These are phyloP conservation scores for Montifringilla adamsi DNA, from an alignment of 2,113 vertebrate species.

Conservation along the genomic window DNA sequence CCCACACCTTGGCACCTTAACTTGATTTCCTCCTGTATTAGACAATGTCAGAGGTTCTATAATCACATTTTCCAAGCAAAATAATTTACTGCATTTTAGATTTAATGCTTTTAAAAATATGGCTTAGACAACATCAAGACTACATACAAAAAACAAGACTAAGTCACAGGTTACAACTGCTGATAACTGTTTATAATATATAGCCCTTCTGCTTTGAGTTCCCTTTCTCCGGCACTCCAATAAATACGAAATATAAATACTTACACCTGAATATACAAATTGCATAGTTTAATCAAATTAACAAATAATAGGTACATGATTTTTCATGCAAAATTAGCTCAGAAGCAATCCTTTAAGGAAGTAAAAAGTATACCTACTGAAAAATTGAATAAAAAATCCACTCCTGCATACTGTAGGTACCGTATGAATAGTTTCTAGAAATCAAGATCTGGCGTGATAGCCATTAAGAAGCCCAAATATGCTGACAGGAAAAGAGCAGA, in stretches of 20 bases:
- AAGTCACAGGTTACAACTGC: not conserved
- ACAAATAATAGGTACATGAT: not conserved
- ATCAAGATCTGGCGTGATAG: not conserved
- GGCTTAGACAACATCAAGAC: not conserved
- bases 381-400: not conserved
- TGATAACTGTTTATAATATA: not conserved
- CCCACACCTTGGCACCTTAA: not conserved
- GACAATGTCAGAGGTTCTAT: not conserved
- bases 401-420: not conserved
- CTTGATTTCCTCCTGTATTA: not conserved
- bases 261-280: not conserved
- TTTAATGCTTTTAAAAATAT: not conserved
- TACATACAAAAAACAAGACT: not conserved
- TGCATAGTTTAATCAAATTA: not conserved
- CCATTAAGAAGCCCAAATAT: not conserved
- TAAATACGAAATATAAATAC: not conserved
- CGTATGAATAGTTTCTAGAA: not conserved
- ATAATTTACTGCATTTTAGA: not conserved
- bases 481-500: not conserved
- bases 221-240: not conserved
- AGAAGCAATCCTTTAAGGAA: not conserved
- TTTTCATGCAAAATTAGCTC: not conserved
- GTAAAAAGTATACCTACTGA: not conserved
- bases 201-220: not conserved
- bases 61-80: not conserved